These are phyloP conservation scores for Melanotus villosus DNA, from an alignment of 2,888 invertebrate species.

Conservation along the genomic window DNA sequence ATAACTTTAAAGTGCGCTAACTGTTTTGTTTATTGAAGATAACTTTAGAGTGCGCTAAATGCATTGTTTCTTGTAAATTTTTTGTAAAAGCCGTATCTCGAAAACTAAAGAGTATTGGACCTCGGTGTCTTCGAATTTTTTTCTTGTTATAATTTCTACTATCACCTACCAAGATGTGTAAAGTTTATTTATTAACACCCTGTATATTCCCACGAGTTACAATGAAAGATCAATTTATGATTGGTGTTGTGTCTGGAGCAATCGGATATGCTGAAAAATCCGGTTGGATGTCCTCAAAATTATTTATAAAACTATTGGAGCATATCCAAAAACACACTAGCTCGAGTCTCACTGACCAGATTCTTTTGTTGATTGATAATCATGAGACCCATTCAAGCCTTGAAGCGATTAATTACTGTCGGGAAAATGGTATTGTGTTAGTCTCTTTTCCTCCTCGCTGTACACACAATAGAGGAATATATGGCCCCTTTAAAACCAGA, in stretches of 20 bases:
- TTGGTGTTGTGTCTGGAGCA: not conserved
- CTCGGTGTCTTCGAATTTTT: too few species aligned
- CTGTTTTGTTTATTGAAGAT: too few species aligned
- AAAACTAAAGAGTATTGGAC: too few species aligned
- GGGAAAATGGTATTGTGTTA: slow-evolving; percentile 55
- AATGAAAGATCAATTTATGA: slow-evolving; percentile 20
- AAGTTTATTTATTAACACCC: too few species aligned
- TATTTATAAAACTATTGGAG: slow-evolving; percentile 57
- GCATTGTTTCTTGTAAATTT: too few species aligned
- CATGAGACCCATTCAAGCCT: slow-evolving; percentile 50
- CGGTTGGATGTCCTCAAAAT: slow-evolving; percentile 59
- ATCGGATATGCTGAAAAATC: slow-evolving; percentile 43
- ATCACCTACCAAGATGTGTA: too few species aligned
- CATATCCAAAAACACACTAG: slow-evolving; percentile 57
- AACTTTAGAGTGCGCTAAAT: too few species aligned
- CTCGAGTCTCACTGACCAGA: slow-evolving; percentile 46
- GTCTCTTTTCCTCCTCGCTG: slow-evolving; percentile 54
- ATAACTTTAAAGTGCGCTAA: too few species aligned
- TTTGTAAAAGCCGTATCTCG: too few species aligned
- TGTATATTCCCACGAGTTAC: slow-evolving; percentile 52
- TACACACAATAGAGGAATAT: slow-evolving; percentile 37
- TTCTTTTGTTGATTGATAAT: slow-evolving; percentile 53
- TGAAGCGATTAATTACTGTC: slow-evolving; percentile 41
- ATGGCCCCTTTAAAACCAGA: slow-evolving; percentile 56
- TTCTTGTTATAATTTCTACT: too few species aligned